phyloP scores from a whole-genome alignment of 1,140 invertebrate genomes.

The Stenopsyche tienmushanensis region DNA sequence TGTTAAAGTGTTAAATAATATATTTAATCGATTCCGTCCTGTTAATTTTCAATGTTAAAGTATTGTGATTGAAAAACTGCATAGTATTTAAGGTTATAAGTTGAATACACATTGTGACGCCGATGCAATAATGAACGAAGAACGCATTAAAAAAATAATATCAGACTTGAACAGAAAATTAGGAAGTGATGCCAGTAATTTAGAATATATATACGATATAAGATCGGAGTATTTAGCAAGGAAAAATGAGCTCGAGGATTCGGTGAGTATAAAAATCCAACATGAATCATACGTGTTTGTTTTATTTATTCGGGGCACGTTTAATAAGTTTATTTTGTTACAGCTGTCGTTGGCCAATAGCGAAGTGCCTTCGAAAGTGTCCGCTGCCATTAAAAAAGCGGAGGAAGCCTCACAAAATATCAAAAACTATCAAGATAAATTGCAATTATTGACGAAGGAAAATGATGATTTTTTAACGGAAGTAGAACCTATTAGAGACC shows the following conservation, averaged over 20 bases:
- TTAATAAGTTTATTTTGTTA: conserved; percentile 32
- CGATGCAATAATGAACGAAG: conserved; percentile 35
- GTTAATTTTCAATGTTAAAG: background rate
- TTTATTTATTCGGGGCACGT: background rate
- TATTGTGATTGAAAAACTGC: background rate
- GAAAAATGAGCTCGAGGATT: conserved; percentile 36
- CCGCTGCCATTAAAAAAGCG: conserved; percentile 49
- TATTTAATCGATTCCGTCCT: background rate
- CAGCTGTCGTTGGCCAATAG: conserved; percentile 48
- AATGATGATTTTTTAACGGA: conserved; percentile 46
- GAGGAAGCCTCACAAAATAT: conserved; percentile 49
- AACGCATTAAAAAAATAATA: conserved; percentile 27
- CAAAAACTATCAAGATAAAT: conserved; percentile 46
- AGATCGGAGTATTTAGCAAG: conserved; percentile 25
- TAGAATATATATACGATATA: conserved; percentile 28
- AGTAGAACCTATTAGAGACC: conserved; percentile 46
- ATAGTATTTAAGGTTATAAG: background rate
- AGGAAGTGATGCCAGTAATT: conserved; percentile 31
- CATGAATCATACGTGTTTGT: background rate
- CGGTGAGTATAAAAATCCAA: conserved; percentile 19
- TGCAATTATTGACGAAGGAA: conserved; percentile 44
- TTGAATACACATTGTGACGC: no score
- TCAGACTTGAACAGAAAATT: conserved; percentile 30
- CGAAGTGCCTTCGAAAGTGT: conserved; percentile 50
- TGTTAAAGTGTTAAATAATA: no score